A percentile compares a stretch with the other conserved stretches of the same genome.
phyloP scores from a whole-genome alignment of 35 echinoderm and acorn worm genomes.

The Holothuria glaberrima region DNA sequence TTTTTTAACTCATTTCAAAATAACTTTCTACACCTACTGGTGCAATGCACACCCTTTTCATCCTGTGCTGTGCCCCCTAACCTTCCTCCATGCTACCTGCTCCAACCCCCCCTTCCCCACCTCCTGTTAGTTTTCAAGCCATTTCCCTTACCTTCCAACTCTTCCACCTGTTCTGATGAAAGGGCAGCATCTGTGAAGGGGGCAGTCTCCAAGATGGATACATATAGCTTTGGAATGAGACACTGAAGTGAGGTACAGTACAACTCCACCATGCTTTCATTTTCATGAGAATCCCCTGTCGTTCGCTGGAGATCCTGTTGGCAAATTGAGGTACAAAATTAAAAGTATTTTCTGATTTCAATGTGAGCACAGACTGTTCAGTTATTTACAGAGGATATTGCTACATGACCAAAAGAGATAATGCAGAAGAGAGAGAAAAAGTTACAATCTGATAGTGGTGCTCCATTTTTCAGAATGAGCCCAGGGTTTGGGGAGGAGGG shows the following conservation, averaged over 20 bases:
- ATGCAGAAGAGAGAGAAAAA: too few species aligned
- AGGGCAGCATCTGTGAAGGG: constrained; percentile 66
- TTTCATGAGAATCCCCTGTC: constrained; percentile 57
- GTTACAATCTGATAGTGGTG: too few species aligned
- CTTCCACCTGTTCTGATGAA: constrained; percentile 36
- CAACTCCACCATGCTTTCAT: constrained; percentile 63
- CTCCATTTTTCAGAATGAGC: too few species aligned
- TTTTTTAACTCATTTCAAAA: too few species aligned
- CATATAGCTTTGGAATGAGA: constrained; percentile 82
- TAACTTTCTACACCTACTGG: too few species aligned
- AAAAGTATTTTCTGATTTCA: too few species aligned
- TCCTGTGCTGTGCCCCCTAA: not conserved
- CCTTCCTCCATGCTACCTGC: not conserved
- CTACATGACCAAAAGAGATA: too few species aligned
- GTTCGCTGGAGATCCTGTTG: constrained; percentile 80
- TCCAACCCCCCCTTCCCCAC: too few species aligned
- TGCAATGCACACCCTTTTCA: not conserved
- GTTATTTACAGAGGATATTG: too few species aligned
- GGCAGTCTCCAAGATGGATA: constrained; percentile 68
- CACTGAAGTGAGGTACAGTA: constrained; percentile 88
- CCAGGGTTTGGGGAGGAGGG: too few species aligned
- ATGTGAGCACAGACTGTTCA: too few species aligned
- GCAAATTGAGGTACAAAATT: not conserved
- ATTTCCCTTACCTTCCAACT: constrained; percentile 61
- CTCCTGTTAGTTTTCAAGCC: not conserved